Conservation (phyloP, 2,797 vertebrate species). For the Lacerta agilis region DNA sequence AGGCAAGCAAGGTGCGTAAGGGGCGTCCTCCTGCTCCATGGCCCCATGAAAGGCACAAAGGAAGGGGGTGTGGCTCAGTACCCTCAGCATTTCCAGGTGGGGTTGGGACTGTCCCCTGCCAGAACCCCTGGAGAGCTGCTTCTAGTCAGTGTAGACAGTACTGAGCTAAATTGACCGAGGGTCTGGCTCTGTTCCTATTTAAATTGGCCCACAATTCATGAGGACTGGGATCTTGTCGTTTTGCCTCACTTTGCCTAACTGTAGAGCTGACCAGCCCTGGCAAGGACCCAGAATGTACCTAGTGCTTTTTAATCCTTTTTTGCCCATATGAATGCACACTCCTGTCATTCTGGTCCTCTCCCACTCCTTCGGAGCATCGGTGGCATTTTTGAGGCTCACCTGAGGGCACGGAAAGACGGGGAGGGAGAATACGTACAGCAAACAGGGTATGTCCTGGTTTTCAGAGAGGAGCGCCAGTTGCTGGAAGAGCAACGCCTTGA, state of each 20-base stretch:
- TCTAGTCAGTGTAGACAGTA: not conserved
- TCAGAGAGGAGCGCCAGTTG: slow-evolving; percentile 42
- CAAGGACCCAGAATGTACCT: too few species aligned
- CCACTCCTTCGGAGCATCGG: too few species aligned
- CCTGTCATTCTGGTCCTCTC: too few species aligned
- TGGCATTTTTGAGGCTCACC: too few species aligned
- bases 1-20: slow-evolving; percentile 43
- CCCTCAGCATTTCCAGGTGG: not conserved
- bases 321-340: too few species aligned
- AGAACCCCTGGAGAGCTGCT: not conserved
- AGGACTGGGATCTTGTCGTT: too few species aligned
- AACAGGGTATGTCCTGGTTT: not conserved
- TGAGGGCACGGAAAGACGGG: too few species aligned
- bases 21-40: too few species aligned
- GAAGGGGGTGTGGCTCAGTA: not conserved
- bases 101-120: not conserved
- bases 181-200: not conserved
- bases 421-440: not conserved
- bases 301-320: too few species aligned
- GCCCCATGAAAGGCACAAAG: not conserved
- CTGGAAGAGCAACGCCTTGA: not conserved
- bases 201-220: too few species aligned
- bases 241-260: too few species aligned
- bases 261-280: too few species aligned
- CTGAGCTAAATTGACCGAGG: not conserved